phyloP scores from a whole-genome alignment of 2,797 vertebrate genomes.

The Neoniphon sammara region DNA sequence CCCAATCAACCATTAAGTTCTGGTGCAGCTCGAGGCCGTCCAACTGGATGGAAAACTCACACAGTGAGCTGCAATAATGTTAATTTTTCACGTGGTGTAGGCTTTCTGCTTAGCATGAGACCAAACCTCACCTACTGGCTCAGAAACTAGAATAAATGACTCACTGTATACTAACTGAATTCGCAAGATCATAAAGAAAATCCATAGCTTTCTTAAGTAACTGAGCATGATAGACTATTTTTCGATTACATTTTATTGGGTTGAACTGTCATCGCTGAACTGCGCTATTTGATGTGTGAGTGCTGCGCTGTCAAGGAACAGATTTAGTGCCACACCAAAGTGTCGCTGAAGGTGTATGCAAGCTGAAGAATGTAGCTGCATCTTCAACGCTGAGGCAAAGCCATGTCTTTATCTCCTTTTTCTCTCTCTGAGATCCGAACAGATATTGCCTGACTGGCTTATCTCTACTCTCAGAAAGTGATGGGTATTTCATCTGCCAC shows the following conservation, averaged over 20 bases:
- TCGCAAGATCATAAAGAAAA: too few species aligned
- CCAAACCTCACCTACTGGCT: not conserved
- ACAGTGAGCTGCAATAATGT: constrained; percentile 2
- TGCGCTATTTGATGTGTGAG: not conserved
- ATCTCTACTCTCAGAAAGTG: constrained; percentile 50
- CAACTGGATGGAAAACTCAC: constrained; percentile 44
- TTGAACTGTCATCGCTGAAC: not conserved
- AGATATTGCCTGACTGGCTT: constrained; percentile 48
- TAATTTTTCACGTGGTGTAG: not conserved
- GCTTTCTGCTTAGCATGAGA: not conserved
- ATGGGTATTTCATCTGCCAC: constrained; percentile 48
- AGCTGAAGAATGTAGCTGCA: constrained; percentile 21
- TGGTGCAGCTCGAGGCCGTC: constrained; percentile 47
- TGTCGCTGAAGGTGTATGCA: constrained; percentile 5
- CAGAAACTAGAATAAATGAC: not conserved
- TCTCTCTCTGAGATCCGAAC: constrained; percentile 20
- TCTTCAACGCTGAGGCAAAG: constrained; percentile 27
- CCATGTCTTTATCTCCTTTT: constrained; percentile 43
- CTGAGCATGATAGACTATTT: not conserved
- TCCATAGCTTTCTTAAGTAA: not conserved
- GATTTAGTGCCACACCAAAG: not conserved
- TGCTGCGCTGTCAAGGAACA: constrained; percentile 6
- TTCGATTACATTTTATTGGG: not conserved
- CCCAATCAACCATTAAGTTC: constrained; percentile 58
- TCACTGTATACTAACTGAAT: not conserved